These are phyloP conservation scores for Bubo bubo DNA, from an alignment of 2,113 vertebrate genomes.

Conservation along the genomic window DNA sequence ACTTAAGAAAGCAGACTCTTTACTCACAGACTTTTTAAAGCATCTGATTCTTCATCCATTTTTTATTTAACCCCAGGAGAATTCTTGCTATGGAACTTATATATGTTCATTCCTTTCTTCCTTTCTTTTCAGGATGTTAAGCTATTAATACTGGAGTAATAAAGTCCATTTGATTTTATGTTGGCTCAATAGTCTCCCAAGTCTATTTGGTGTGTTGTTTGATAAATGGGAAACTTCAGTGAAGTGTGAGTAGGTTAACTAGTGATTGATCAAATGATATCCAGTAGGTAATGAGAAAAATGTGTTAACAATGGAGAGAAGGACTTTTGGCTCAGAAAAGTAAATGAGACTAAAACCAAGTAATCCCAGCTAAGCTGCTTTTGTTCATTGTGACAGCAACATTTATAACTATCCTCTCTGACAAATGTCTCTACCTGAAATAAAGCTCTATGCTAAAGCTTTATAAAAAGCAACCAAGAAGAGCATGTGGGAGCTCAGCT, in stretches of 20 bases:
- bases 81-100: neutral
- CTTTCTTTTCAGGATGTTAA: neutral
- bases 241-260: conserved; percentile 2
- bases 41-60: neutral
- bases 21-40: neutral
- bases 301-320: neutral
- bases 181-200: neutral
- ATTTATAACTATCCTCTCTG: neutral
- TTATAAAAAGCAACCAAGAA: neutral
- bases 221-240: neutral
- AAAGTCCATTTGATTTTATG: neutral
- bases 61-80: neutral
- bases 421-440: conserved; percentile 14
- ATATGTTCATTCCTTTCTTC: neutral
- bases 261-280: neutral
- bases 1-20: neutral
- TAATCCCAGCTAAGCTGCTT: neutral
- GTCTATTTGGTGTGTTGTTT: neutral
- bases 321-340: neutral
- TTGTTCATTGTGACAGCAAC: neutral
- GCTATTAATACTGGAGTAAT: neutral
- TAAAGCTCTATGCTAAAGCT: neutral
- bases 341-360: neutral
- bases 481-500: neutral
- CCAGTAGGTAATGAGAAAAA: neutral